Conservation (phyloP, 2,797 vertebrate species). For the Acanthopagrus latus region DNA sequence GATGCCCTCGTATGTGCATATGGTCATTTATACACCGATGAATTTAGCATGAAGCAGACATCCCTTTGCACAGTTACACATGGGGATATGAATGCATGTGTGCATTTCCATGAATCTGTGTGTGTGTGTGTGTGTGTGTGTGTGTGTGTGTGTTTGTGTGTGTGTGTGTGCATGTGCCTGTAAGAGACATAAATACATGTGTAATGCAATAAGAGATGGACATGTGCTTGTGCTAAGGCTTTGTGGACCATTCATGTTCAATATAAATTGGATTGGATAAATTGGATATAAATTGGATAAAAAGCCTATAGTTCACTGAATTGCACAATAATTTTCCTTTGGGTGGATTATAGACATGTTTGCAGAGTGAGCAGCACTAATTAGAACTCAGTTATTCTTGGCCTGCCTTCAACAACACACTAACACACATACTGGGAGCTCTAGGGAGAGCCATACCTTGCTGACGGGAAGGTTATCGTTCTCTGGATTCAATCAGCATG, state of each 20-base stretch:
- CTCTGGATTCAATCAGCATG: conserved; percentile 45
- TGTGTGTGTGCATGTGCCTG: background rate
- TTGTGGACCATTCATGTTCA: conserved; percentile 30
- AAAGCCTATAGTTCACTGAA: conserved; percentile 19
- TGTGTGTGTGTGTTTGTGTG: background rate
- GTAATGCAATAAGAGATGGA: conserved; percentile 39
- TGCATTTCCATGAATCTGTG: conserved; percentile 31
- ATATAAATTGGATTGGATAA: too few relatives aligned
- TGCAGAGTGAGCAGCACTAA: conserved; percentile 46
- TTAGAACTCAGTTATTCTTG: conserved; percentile 63
- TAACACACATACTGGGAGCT: conserved; percentile 52
- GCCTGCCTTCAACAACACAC: conserved; percentile 49
- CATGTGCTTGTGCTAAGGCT: conserved; percentile 19
- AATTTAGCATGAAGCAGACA: conserved; percentile 30
- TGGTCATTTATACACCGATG: conserved; percentile 50
- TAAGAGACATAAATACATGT: conserved; percentile 15
- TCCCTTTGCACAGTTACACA: conserved; percentile 33
- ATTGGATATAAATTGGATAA: too few relatives aligned
- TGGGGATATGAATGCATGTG: conserved; percentile 29
- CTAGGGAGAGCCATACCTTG: conserved; percentile 62
- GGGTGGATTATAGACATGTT: conserved; percentile 40
- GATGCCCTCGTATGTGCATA: conserved; percentile 18
- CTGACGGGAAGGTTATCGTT: conserved; percentile 74
- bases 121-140: conserved; percentile 5
- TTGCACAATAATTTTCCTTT: conserved; percentile 34